Conservation (phyloP, 2,888 invertebrate species). For the Dascillus cervinus region DNA sequence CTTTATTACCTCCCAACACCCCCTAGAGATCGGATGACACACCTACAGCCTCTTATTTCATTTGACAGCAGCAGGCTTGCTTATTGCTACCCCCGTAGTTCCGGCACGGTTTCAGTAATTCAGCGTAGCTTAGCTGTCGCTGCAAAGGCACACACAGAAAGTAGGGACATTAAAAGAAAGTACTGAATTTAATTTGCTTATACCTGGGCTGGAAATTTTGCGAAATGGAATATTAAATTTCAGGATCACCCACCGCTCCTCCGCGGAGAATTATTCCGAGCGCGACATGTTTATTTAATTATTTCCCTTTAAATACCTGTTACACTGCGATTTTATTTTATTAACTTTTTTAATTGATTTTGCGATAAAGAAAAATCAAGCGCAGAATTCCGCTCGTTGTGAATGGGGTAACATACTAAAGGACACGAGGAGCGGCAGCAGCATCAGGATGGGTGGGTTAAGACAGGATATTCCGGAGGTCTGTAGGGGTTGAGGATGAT, state of each 20-base stretch:
- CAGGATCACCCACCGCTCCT: no score
- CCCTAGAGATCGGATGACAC: constrained; percentile 24
- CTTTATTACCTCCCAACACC: constrained; percentile 22
- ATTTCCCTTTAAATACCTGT: no score
- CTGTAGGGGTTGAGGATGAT: constrained; percentile 41
- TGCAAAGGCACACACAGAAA: constrained; percentile 7
- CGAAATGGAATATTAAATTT: constrained; percentile 12
- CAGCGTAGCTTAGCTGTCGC: constrained; percentile 10
- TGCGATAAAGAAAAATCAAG: no score
- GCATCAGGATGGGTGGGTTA: constrained; percentile 25
- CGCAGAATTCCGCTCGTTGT: constrained; percentile 24
- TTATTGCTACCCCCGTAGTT: constrained; percentile 24
- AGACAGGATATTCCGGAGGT: constrained; percentile 36
- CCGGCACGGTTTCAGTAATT: constrained; percentile 23
- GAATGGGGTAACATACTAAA: constrained; percentile 27
- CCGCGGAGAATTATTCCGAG: no score
- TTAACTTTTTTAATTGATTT: no score
- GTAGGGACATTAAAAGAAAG: constrained; percentile 22
- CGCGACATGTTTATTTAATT: no score
- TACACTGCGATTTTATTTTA: no score
- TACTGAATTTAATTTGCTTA: constrained; percentile 25
- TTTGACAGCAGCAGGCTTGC: constrained; percentile 23
- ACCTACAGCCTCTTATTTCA: constrained; percentile 28
- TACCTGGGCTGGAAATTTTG: constrained; percentile 4
- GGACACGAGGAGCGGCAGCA: constrained; percentile 28